Evolutionary conservation across 37 sponge, comb jelly and placozoan species (phyloP), one percentile per base, ranked within the genome.

Genomic region (Axinella damicornis): DNA sequence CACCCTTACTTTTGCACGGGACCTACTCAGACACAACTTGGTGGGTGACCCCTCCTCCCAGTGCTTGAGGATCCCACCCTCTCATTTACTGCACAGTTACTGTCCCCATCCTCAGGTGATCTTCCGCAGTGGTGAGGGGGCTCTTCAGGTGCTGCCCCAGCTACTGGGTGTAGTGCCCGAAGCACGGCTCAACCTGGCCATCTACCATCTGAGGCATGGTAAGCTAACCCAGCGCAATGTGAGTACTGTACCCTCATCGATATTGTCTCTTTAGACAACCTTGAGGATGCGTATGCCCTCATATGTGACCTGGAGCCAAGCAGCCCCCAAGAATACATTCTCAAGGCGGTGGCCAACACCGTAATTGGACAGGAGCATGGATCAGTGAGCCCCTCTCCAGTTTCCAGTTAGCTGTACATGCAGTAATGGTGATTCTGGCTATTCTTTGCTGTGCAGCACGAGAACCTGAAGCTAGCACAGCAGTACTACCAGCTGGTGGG

Each of bases 401-500:
- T n/a, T n/a, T n/a, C n/a, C n/a, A n/a, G n/a, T n/a, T n/a, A n/a
- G n/a, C n/a, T n/a, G n/a, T n/a, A n/a, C n/a, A n/a, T n/a, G n/a
- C n/a, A n/a, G n/a, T n/a, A n/a, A n/a, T n/a, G n/a, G 31, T 33
- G 37, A 72, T 21, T 46, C 2, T 72, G 15, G 15, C 15, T 72
- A 46, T 72, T 40, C 53, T 21, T 72, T 61, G 15, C 20, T 36
- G 34, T 39, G 33, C 69, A 96, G 97, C 85, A 87, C 27, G 99
- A 99, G 31, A 89, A 94, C 53, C 57, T 97, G 32, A 91, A 90
- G 58, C 76, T 97, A 32, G 97, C 99, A 0, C 98, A 99, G 82
- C 98, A 99, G 72, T 99, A 97, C 70, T 99, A 87, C 72, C 99
- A 99, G 77, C 85, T 99, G 9, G 99, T 99, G 25, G 99, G 99